Base-by-base conservation (phyloP, 1,140 invertebrate species). In the Ceratina japonica region DNA sequence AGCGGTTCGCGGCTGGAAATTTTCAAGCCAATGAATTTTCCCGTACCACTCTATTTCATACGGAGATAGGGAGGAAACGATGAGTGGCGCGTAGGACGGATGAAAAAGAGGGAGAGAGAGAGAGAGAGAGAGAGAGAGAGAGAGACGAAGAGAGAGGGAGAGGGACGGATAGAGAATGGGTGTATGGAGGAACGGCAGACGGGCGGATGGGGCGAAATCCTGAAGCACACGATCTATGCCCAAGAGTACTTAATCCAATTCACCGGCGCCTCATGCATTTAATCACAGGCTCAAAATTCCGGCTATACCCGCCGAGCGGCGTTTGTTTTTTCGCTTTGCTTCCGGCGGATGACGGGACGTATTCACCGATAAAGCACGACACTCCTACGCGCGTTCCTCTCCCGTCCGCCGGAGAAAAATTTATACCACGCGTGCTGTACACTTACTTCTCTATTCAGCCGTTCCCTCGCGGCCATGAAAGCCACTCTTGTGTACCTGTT, bases 201-300 rank as follows among this genome's bases (percentile, higher is more conserved):
- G 61, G 22, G 13, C 8, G 49, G 20, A 63, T n/a, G 71, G n/a
- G 44, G 44, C 37, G 20, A 80, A 76, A 80, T 65, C 16, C 71
- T 63, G 58, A 63, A 65, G 66, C 74, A 70, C 75, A 44, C 37
- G 79, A 81, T 81, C 75, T 81, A 71, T 81, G 61, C 68, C 74
- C 52, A 77, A 71, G 79, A 78, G 75, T 71, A 56, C 66, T 81
- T 81, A 77, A 81, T 81, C 79, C 71, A 81, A 81, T 81, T 78
- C 54, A 81, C 65, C 52, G 44, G 12, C 52, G 75, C 59, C 61
- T 71, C 75, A 71, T 81, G 79, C 79, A 81, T 81, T 80, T 80
- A 80, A 80, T 80, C 79, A 69, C 74, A 52, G 66, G 79, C 66
- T 77, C 73, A 77, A 76, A 80, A 80, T 77, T 77, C 74, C 51